Percentiles rank a stretch among this genome's conserved stretches.
These are phyloP conservation scores for Diabrotica virgifera DNA, from an alignment of 1,140 invertebrate genomes.

Conservation along the genomic window DNA sequence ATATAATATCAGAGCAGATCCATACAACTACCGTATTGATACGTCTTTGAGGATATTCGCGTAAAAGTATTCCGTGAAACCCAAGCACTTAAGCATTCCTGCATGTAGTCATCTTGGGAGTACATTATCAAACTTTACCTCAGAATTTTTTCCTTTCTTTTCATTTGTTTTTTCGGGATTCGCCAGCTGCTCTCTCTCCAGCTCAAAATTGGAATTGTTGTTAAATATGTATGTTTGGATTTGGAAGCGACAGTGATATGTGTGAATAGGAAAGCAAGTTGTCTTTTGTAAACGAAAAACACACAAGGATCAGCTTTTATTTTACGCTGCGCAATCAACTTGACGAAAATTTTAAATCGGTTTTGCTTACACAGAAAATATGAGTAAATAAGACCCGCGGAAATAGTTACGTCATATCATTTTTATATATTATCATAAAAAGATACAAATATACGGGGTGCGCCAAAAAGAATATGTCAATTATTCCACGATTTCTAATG, in stretches of 20 bases:
- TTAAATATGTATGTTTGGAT: constrained; percentile 3
- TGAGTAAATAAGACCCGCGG: too few species aligned
- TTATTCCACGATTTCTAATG: too few species aligned
- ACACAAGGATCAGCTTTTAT: constrained; percentile 2
- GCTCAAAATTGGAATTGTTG: constrained; percentile 2
- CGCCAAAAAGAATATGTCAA: too few species aligned
- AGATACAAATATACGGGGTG: too few species aligned
- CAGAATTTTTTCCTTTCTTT: neutral
- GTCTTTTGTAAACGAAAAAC: constrained; percentile 2
- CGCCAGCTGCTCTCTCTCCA: neutral
- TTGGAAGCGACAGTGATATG: neutral
- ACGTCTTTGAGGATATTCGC: neutral
- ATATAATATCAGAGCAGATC: too few species aligned
- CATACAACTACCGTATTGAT: neutral
- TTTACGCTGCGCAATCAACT: neutral
- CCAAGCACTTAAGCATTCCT: neutral
- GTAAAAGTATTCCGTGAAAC: neutral
- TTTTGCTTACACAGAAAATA: too few species aligned
- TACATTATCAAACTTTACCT: constrained; percentile 1
- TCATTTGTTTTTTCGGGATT: neutral
- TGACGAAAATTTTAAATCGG: neutral
- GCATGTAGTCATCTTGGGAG: constrained; percentile 1
- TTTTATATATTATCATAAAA: too few species aligned
- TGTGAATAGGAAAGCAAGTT: neutral
- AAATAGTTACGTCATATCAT: too few species aligned